A percentile compares a stretch with the other conserved stretches of the same genome.
Conservation (phyloP, 2,888 invertebrate species). For the Gastrophysa polygoni region DNA sequence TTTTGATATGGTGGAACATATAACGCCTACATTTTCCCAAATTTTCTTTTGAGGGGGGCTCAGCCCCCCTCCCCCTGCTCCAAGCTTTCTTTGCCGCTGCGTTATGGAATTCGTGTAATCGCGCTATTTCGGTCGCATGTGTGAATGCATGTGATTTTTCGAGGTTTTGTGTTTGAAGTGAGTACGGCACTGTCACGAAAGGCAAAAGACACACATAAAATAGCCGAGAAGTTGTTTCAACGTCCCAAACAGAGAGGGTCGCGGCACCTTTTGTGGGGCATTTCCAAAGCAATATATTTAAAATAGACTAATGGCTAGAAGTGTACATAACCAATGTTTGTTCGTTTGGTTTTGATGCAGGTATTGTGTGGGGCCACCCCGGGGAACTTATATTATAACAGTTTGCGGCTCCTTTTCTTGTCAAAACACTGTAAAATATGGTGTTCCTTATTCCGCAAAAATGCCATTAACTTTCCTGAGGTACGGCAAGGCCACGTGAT, state of each 20-base stretch:
- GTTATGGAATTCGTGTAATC: too few species aligned
- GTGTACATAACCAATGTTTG: slow-evolving; percentile 54
- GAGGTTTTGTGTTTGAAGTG: too few species aligned
- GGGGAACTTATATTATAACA: slow-evolving; percentile 38
- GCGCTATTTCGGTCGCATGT: too few species aligned
- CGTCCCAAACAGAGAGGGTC: slow-evolving; percentile 9
- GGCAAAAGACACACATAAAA: slow-evolving; percentile 10
- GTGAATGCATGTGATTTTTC: too few species aligned
- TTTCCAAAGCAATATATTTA: slow-evolving; percentile 53
- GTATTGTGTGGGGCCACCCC: slow-evolving; percentile 52
- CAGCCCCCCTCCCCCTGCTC: too few species aligned
- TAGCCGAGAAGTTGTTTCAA: slow-evolving; percentile 13
- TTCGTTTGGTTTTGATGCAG: slow-evolving; percentile 50
- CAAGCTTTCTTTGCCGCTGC: too few species aligned
- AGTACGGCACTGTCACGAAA: not conserved
- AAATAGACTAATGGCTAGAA: slow-evolving; percentile 45
- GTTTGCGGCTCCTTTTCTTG: slow-evolving; percentile 33
- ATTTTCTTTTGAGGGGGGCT: too few species aligned
- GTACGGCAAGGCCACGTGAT: slow-evolving; percentile 5
- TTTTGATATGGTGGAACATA: too few species aligned
- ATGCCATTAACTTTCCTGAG: slow-evolving; percentile 17
- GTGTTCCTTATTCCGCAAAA: slow-evolving; percentile 25
- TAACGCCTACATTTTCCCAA: too few species aligned
- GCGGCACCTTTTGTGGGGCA: slow-evolving; percentile 16
- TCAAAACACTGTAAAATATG: slow-evolving; percentile 34